A percentile compares a stretch with the other conserved stretches of the same genome.
Evolutionary conservation across 1,140 invertebrate genomes (phyloP).

Genomic region (Calliphora vicina): DNA sequence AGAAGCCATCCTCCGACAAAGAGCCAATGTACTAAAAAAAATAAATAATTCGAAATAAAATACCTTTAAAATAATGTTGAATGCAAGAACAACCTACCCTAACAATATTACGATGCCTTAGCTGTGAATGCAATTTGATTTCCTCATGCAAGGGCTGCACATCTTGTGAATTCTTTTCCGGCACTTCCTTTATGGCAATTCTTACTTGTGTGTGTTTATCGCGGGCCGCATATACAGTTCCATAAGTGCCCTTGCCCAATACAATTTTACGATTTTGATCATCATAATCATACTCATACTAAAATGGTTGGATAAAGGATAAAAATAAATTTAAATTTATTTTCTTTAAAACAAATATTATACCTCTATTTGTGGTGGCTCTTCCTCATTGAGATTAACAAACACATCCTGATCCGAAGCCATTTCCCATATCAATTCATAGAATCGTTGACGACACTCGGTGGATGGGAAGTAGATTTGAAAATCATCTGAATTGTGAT

Average conservation of each 20-base stretch:
- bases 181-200: slow-evolving; percentile 98
- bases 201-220: slow-evolving; percentile 94
- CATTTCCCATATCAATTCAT: slow-evolving; percentile 82
- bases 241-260: slow-evolving; percentile 96
- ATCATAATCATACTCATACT: slow-evolving; percentile 97
- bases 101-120: slow-evolving; percentile 97
- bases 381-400: slow-evolving; percentile 71
- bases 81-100: slow-evolving; percentile 66
- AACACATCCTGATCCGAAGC: slow-evolving; percentile 86
- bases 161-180: slow-evolving; percentile 94
- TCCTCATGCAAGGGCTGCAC: slow-evolving; percentile 99
- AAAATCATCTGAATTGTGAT: slow-evolving; percentile 98
- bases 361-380: slow-evolving; percentile 54
- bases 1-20: slow-evolving; percentile 90
- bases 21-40: slow-evolving; percentile 86
- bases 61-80: not conserved
- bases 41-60: slow-evolving; percentile 34
- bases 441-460: slow-evolving; percentile 82
- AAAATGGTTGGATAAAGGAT: too few species aligned
- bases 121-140: slow-evolving; percentile 95
- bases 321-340: not conserved
- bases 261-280: slow-evolving; percentile 87
- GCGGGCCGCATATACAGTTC: slow-evolving; percentile 92
- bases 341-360: not conserved
- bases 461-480: slow-evolving; percentile 97